Conservation (phyloP, 2,888 invertebrate genomes). For the Caenorhabditis sp. region DNA sequence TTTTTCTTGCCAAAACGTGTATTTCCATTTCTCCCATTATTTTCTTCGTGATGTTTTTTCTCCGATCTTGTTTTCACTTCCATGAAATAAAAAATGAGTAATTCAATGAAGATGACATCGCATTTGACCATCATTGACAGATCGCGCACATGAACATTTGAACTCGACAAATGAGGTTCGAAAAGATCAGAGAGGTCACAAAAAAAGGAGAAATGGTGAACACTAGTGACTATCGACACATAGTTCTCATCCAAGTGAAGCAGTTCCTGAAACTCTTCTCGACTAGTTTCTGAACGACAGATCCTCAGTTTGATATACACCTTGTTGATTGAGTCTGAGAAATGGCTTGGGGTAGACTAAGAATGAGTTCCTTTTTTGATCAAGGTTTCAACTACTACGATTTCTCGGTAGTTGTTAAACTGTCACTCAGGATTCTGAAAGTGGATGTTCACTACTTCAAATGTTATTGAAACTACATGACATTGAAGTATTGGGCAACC, state of each 20-base stretch:
- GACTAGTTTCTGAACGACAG: not conserved
- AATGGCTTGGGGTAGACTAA: not conserved
- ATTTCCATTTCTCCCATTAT: constrained; percentile 22
- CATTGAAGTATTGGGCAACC: too few relatives aligned
- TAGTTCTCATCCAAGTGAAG: not conserved
- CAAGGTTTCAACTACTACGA: not conserved
- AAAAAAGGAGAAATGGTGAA: not conserved
- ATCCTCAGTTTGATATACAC: not conserved
- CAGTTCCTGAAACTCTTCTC: not conserved
- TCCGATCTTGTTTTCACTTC: constrained; percentile 20
- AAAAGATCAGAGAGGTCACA: not conserved
- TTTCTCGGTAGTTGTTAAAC: too few relatives aligned
- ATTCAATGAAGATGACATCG: constrained; percentile 15
- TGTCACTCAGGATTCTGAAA: too few relatives aligned
- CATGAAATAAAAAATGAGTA: constrained; percentile 27
- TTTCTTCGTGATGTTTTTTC: constrained; percentile 18
- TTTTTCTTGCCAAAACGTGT: constrained; percentile 45
- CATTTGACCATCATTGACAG: constrained; percentile 15
- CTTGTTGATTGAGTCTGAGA: not conserved
- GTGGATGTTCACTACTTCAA: too few relatives aligned
- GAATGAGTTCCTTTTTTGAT: too few relatives aligned
- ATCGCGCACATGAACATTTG: constrained; percentile 39
- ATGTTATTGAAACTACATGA: too few relatives aligned
- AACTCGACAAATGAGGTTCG: constrained; percentile 21
- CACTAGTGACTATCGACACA: not conserved